These are phyloP conservation scores for Pseudorectes ferrugineus DNA, from an alignment of 2,113 vertebrate species.

Conservation along the genomic window DNA sequence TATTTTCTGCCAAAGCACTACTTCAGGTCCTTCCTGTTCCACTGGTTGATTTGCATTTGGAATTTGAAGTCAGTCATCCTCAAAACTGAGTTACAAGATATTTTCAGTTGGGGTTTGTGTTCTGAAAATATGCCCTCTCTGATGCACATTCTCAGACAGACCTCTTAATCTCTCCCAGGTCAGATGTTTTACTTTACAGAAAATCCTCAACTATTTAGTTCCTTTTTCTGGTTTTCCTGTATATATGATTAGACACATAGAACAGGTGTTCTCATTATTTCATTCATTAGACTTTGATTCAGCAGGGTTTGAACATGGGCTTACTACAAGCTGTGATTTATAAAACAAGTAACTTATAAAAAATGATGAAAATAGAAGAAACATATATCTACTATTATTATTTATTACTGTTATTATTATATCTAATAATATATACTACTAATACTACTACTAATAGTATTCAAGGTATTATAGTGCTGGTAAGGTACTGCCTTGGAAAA, in stretches of 20 bases:
- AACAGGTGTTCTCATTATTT: background rate
- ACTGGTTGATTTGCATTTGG: background rate
- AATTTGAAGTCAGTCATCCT: background rate
- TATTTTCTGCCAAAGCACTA: background rate
- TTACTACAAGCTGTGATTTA: background rate
- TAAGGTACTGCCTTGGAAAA: background rate
- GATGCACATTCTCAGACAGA: background rate
- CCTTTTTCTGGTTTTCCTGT: background rate
- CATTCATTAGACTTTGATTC: background rate
- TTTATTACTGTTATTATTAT: too few species aligned
- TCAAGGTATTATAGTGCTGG: background rate
- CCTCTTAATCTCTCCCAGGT: background rate
- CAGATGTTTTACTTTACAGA: background rate
- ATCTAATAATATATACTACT: background rate
- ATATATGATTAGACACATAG: background rate
- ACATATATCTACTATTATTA: too few species aligned
- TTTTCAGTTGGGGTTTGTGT: background rate
- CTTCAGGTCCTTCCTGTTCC: background rate
- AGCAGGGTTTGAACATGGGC: background rate
- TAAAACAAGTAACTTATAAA: background rate
- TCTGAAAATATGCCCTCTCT: background rate
- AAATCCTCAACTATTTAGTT: background rate
- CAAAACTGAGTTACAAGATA: background rate
- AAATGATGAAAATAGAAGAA: background rate
- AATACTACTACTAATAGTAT: accelerated